Conservation (phyloP, 30 jellyfish, hydroid and myxozoan genomes). For the Hydractinia echinata region DNA sequence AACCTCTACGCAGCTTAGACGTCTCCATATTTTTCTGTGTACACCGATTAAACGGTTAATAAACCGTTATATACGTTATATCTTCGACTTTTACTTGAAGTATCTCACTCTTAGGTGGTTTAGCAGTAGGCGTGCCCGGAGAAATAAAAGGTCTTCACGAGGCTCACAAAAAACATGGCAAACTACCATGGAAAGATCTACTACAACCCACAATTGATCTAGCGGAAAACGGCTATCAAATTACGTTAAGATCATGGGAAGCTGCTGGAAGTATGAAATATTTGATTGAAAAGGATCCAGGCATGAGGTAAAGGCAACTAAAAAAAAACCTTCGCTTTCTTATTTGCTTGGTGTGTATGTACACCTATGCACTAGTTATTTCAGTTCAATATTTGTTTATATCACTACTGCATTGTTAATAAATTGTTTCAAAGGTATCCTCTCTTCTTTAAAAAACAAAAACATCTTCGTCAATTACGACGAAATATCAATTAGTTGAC, state of each 20-base stretch:
- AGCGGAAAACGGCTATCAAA: conserved; percentile 60
- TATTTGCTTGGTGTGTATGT: too few relatives aligned
- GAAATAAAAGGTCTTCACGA: conserved; percentile 87
- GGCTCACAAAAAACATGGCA: conserved; percentile 84
- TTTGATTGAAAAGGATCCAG: conserved; percentile 75
- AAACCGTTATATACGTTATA: too few relatives aligned
- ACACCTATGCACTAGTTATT: too few relatives aligned
- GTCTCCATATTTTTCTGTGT: neutral
- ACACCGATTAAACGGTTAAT: too few relatives aligned
- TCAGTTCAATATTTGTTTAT: too few relatives aligned
- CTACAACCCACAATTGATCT: conserved; percentile 85
- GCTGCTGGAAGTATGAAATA: conserved; percentile 62
- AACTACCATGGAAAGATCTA: conserved; percentile 80
- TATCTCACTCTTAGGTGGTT: conserved; percentile 55
- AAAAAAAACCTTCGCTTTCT: too few relatives aligned
- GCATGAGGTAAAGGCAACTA: conserved; percentile 61
- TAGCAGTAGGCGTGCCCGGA: conserved; percentile 94
- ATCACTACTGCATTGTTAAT: too few relatives aligned
- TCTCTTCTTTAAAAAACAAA: too few relatives aligned
- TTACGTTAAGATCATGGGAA: conserved; percentile 78
- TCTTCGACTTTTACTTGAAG: neutral
- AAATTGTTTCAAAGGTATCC: too few relatives aligned
- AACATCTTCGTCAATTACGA: neutral
- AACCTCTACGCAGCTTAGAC: too few relatives aligned
- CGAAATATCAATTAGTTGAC: neutral